phyloP scores from a whole-genome alignment of 2,888 invertebrate species.

The Alentia gelatinosa region DNA sequence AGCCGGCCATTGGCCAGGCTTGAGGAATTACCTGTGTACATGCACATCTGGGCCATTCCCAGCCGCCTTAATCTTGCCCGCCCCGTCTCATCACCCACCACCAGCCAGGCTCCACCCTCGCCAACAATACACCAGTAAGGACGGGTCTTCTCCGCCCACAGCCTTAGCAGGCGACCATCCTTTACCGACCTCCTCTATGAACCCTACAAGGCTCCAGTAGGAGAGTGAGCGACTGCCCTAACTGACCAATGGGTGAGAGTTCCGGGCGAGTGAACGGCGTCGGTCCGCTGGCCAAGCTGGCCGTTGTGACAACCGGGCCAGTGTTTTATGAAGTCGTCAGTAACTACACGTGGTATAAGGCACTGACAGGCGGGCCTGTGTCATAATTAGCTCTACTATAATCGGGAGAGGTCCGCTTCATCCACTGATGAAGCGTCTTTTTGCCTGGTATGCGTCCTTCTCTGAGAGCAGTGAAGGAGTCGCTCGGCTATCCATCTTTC shows the following conservation, averaged over 20 bases:
- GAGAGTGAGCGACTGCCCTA: too few species aligned
- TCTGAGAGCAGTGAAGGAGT: neutral
- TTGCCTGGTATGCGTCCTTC: neutral
- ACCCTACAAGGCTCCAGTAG: neutral
- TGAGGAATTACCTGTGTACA: slow-evolving; percentile 29
- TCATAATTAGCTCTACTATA: slow-evolving; percentile 20
- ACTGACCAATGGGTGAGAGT: too few species aligned
- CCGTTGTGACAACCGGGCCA: too few species aligned
- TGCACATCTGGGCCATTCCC: slow-evolving; percentile 42
- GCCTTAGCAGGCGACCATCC: neutral
- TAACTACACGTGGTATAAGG: neutral
- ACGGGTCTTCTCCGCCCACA: neutral
- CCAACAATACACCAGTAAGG: neutral
- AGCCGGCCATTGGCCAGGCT: neutral
- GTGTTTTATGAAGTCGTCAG: neutral
- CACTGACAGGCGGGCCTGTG: neutral
- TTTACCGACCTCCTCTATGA: neutral
- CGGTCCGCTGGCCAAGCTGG: neutral
- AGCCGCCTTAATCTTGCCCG: neutral
- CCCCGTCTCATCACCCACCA: neutral
- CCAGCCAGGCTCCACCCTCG: neutral
- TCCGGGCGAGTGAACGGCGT: too few species aligned
- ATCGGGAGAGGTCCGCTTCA: neutral
- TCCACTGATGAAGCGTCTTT: neutral
- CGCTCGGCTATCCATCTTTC: neutral